Percentiles rank a stretch among this genome's conserved stretches.
Evolutionary conservation across 2,888 invertebrate species (phyloP).

Genomic region (Phrixothrix hirtus): DNA sequence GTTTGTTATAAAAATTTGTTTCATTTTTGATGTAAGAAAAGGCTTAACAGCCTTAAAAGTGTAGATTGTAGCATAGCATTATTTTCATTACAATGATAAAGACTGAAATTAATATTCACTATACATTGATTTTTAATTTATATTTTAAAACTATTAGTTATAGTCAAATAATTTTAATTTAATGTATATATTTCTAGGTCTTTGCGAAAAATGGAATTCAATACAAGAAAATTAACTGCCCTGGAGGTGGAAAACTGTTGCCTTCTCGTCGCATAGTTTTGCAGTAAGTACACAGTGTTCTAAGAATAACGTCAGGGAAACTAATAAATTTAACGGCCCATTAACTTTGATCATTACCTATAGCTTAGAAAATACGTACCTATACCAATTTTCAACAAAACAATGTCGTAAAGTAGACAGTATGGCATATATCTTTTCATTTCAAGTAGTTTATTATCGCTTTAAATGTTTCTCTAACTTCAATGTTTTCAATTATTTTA

Average conservation of each 20-base stretch:
- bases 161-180: no score
- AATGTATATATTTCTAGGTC: no score
- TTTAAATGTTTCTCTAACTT: constrained; percentile 28
- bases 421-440: constrained; percentile 24
- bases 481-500: constrained; percentile 23
- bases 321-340: constrained; percentile 10
- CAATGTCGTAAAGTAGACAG: constrained; percentile 26
- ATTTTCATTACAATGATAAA: no score
- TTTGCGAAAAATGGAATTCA: constrained; percentile 52
- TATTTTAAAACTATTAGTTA: no score
- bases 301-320: constrained; percentile 7
- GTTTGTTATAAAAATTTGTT: no score
- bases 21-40: no score
- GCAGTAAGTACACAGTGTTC: constrained; percentile 51
- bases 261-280: constrained; percentile 57
- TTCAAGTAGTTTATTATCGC: constrained; percentile 28
- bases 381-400: constrained; percentile 26
- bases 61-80: no score
- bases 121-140: no score
- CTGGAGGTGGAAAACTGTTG: constrained; percentile 57
- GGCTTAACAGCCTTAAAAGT: no score
- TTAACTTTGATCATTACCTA: constrained; percentile 14
- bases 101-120: no score
- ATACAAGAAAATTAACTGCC: constrained; percentile 60
- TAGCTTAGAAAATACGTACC: constrained; percentile 9